Conservation (phyloP, 2,888 invertebrate genomes). For the Cecidostiba fungosa region DNA sequence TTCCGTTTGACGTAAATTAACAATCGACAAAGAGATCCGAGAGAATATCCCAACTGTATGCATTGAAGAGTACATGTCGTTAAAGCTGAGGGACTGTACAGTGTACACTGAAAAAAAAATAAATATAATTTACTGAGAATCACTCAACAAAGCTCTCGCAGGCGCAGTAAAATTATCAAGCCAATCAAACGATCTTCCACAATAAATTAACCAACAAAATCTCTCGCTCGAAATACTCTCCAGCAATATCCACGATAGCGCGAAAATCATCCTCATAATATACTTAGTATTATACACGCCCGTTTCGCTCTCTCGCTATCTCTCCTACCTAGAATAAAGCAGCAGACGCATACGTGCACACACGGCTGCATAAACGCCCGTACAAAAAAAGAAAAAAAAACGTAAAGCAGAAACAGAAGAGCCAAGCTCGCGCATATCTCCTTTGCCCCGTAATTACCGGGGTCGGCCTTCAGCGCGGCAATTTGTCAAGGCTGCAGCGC, state of each 20-base stretch:
- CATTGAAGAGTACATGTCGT: conserved; percentile 26
- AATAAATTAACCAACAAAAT: not conserved
- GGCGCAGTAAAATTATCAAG: not conserved
- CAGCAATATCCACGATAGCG: conserved; percentile 11
- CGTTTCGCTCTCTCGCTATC: not conserved
- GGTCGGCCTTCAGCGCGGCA: conserved; percentile 79
- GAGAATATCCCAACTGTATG: too few species aligned
- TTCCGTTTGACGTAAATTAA: conserved; percentile 46
- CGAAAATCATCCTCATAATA: conserved; percentile 26
- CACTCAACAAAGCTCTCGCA: not conserved
- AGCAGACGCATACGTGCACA: not conserved
- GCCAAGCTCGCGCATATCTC: conserved; percentile 47
- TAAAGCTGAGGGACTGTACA: too few species aligned
- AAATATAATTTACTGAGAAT: conserved; percentile 16
- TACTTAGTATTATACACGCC: conserved; percentile 25
- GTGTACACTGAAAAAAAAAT: conserved; percentile 16
- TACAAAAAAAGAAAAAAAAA: conserved; percentile 21
- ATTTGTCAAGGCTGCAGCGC: conserved; percentile 79
- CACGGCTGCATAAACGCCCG: conserved; percentile 30
- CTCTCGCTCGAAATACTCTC: conserved; percentile 23
- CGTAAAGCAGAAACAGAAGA: not conserved
- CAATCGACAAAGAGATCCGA: conserved; percentile 45
- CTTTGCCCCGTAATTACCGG: conserved; percentile 76
- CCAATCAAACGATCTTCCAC: not conserved
- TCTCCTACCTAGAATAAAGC: conserved; percentile 1